A percentile compares a stretch with the other conserved stretches of the same genome.
These are phyloP conservation scores for Alexandromys fortis DNA, from an alignment of 2,113 vertebrate genomes.

Conservation along the genomic window DNA sequence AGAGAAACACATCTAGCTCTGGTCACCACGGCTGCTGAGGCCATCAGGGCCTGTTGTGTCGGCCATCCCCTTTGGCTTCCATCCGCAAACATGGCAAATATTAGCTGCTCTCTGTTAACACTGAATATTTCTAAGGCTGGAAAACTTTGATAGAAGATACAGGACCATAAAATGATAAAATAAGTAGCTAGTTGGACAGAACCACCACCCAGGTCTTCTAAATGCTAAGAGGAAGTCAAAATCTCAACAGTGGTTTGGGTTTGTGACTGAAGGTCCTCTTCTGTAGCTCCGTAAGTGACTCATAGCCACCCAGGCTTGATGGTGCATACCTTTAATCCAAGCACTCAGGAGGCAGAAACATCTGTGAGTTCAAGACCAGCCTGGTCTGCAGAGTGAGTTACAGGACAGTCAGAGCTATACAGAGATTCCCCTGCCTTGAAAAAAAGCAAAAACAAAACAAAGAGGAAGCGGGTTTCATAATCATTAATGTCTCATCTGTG, in stretches of 20 bases:
- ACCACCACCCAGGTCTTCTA: slow-evolving; percentile 18
- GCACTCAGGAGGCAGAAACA: neutral
- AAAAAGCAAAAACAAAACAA: neutral
- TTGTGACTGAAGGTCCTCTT: slow-evolving; percentile 40
- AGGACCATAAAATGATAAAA: neutral
- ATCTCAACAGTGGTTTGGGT: slow-evolving; percentile 6
- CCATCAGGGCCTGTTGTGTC: neutral
- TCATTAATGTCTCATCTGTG: neutral
- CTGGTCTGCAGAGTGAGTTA: neutral
- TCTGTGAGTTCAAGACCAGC: neutral
- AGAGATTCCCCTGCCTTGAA: neutral
- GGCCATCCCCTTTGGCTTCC: slow-evolving; percentile 20
- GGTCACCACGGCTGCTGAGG: neutral
- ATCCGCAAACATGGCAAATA: slow-evolving; percentile 73
- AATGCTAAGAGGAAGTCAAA: neutral
- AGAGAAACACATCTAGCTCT: slow-evolving; percentile 62
- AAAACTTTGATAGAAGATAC: neutral
- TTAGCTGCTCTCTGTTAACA: slow-evolving; percentile 70
- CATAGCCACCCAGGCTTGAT: neutral
- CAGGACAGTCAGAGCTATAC: neutral
- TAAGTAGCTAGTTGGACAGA: neutral
- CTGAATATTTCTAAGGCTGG: neutral
- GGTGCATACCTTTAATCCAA: neutral
- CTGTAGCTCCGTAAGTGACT: slow-evolving; percentile 31
- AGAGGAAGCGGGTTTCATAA: neutral